Conservation (phyloP, 2,888 invertebrate genomes). For the Protophormia terraenovae region DNA sequence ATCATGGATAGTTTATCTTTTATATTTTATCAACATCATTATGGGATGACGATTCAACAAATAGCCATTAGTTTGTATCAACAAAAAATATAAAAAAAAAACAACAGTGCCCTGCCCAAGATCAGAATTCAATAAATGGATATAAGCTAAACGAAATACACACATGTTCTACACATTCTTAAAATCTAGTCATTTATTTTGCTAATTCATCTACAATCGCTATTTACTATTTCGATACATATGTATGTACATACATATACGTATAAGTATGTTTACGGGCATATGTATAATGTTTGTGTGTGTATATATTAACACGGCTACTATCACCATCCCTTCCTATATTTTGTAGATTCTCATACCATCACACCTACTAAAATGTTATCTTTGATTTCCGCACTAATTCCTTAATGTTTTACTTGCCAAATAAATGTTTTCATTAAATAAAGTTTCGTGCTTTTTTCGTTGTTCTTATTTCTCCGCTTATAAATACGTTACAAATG, state of each 20-base stretch:
- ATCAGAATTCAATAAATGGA: conserved; percentile 13
- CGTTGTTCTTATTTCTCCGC: not conserved
- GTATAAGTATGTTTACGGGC: not conserved
- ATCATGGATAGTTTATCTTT: conserved; percentile 42
- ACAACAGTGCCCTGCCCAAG: conserved; percentile 41
- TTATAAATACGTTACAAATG: conserved; percentile 13
- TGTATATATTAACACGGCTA: not conserved
- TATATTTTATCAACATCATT: conserved; percentile 39
- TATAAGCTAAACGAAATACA: not conserved
- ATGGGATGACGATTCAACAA: conserved; percentile 64
- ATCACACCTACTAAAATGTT: conserved; percentile 60
- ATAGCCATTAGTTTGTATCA: conserved; percentile 57
- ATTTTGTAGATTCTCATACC: conserved; percentile 9
- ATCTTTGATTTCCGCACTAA: conserved; percentile 70
- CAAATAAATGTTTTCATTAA: conserved; percentile 69
- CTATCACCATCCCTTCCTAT: not conserved
- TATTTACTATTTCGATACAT: conserved; percentile 18
- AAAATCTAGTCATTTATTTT: conserved; percentile 62
- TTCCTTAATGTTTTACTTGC: conserved; percentile 69
- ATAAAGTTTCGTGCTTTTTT: conserved; percentile 44
- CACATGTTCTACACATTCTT: conserved; percentile 27
- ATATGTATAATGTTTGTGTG: not conserved
- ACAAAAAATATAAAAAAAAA: conserved; percentile 6
- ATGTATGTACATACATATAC: not conserved
- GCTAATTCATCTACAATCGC: conserved; percentile 63